Evolutionary conservation across 2,888 invertebrate species (phyloP).

Genomic region (Magallana nippona): DNA sequence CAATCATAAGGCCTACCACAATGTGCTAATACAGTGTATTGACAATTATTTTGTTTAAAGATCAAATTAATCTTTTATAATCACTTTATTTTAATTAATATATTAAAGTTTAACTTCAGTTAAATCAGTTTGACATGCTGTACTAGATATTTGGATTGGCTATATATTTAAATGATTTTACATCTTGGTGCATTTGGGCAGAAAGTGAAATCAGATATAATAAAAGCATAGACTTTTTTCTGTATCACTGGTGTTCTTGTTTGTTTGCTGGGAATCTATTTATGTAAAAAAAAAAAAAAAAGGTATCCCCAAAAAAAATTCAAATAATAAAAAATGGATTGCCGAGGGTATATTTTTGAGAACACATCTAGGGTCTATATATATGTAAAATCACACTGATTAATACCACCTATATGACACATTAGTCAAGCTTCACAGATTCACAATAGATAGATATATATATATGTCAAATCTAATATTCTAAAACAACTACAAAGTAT

Average conservation of each 20-base stretch:
- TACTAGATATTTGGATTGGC: not conserved
- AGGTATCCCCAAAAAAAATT: not conserved
- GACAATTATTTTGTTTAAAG: no score
- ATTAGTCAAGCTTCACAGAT: constrained; percentile 26
- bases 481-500: constrained; percentile 24
- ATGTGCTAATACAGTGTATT: no score
- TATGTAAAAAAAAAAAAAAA: no score
- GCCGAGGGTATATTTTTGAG: no score
- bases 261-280: constrained; percentile 2
- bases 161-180: not conserved
- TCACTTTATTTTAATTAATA: no score
- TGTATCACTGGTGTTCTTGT: not conserved
- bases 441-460: not conserved
- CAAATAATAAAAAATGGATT: no score
- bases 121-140: not conserved
- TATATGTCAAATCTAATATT: not conserved
- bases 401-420: not conserved
- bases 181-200: not conserved
- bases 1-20: not conserved
- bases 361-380: constrained; percentile 9
- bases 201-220: not conserved
- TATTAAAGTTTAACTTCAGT: no score
- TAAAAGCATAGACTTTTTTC: no score
- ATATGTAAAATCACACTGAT: constrained; percentile 8
- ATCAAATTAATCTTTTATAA: no score